A percentile compares a stretch with the other conserved stretches of the same genome.
Evolutionary conservation across 1,140 invertebrate species (phyloP).

Genomic region (Zaprionus capensis): DNA sequence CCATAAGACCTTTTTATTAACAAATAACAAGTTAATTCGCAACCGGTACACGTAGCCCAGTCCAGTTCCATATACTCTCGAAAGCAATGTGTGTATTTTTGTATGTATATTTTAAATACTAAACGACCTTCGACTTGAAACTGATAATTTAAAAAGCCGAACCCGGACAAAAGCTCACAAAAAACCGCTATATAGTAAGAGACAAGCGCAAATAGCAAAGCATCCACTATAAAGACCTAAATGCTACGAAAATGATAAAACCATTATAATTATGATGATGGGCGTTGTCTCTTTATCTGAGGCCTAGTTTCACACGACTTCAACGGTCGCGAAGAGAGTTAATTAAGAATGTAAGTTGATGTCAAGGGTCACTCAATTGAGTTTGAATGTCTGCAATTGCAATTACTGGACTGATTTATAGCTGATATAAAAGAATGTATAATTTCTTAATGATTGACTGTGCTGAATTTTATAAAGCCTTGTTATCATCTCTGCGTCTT

Average conservation of each 20-base stretch:
- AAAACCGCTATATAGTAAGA: constrained; percentile 14
- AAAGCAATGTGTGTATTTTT: background rate
- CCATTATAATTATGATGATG: constrained; percentile 16
- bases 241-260: background rate
- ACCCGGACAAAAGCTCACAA: constrained; percentile 29
- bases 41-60: constrained; percentile 14
- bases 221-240: background rate
- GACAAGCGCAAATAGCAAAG: background rate
- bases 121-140: constrained; percentile 31
- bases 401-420: constrained; percentile 33
- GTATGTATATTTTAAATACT: constrained; percentile 1
- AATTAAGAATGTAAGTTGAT: constrained; percentile 28
- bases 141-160: constrained; percentile 34
- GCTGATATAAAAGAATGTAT: background rate
- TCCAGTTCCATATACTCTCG: constrained; percentile 17
- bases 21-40: constrained; percentile 12
- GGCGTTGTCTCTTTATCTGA: constrained; percentile 32
- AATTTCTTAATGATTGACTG: background rate
- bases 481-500: constrained; percentile 22
- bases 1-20: background rate
- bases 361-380: constrained; percentile 35
- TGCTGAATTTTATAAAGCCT: background rate
- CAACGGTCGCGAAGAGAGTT: constrained; percentile 17
- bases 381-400: constrained; percentile 18
- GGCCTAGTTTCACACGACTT: background rate